Conservation (phyloP, 2,888 invertebrate genomes). For the Lasioglossum malachurum region DNA sequence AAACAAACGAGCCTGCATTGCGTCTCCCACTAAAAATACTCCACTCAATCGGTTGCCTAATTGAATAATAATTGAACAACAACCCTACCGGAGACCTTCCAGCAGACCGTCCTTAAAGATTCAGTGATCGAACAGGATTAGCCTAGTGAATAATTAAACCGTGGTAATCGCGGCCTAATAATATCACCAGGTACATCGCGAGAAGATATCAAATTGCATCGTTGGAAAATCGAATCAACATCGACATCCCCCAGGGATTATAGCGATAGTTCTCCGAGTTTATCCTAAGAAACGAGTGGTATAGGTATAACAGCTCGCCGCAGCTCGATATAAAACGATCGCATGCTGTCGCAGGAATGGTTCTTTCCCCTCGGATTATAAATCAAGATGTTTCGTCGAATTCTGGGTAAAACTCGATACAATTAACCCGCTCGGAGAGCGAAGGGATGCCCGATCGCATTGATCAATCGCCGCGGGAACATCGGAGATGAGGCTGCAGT, state of each 20-base stretch:
- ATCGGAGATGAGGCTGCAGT: background rate
- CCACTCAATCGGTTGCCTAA: background rate
- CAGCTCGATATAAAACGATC: background rate
- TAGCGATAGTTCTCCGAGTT: too few species aligned
- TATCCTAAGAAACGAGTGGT: background rate
- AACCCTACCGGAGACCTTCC: background rate
- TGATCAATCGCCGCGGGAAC: background rate
- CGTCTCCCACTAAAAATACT: background rate
- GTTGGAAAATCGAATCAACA: background rate
- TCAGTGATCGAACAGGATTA: background rate
- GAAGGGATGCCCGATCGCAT: background rate
- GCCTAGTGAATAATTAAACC: background rate
- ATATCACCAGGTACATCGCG: background rate
- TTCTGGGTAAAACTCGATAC: background rate
- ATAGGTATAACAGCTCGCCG: background rate
- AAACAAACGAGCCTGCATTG: background rate
- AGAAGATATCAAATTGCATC: background rate
- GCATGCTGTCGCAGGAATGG: background rate
- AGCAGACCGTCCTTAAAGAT: background rate
- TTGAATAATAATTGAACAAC: background rate
- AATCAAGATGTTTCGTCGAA: background rate
- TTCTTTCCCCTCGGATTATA: background rate
- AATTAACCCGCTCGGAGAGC: background rate
- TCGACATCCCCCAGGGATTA: background rate
- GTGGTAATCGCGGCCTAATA: background rate